A percentile compares a stretch with the other conserved stretches of the same genome.
These are phyloP conservation scores for silkworm (Bombyx mori) DNA, from an alignment of 1,140 invertebrate species.

Conservation along the genomic window DNA sequence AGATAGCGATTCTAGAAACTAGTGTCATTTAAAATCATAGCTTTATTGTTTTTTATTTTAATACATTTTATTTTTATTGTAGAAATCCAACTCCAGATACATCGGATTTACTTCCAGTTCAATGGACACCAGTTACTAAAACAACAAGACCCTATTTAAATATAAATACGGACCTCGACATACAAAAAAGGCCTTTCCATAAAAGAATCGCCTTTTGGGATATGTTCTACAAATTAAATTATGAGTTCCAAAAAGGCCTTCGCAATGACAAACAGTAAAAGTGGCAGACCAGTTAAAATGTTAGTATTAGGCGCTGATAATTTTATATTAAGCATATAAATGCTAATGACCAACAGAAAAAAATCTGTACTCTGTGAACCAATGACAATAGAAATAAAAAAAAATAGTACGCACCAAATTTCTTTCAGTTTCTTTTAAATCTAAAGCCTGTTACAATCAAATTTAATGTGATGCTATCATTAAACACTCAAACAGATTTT, in stretches of 20 bases:
- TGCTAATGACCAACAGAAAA: no score
- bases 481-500: no score
- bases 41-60: background rate
- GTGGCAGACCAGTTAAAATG: background rate
- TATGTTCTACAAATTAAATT: conserved; percentile 21
- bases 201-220: conserved; percentile 27
- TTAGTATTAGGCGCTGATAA: no score
- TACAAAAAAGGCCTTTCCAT: conserved; percentile 13
- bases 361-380: no score
- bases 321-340: no score
- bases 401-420: no score
- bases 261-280: background rate
- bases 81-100: conserved; percentile 24
- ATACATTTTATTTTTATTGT: conserved; percentile 7
- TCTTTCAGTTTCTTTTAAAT: no score
- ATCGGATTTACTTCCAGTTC: conserved; percentile 17
- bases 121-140: conserved; percentile 15
- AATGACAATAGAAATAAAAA: no score
- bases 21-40: background rate
- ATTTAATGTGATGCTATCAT: no score
- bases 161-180: conserved; percentile 15
- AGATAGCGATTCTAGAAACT: background rate
- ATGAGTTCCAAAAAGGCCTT: conserved; percentile 3
- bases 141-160: conserved; percentile 11
- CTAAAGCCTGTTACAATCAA: no score